phyloP scores from a whole-genome alignment of 2,888 invertebrate species.

The Metalampra italica region DNA sequence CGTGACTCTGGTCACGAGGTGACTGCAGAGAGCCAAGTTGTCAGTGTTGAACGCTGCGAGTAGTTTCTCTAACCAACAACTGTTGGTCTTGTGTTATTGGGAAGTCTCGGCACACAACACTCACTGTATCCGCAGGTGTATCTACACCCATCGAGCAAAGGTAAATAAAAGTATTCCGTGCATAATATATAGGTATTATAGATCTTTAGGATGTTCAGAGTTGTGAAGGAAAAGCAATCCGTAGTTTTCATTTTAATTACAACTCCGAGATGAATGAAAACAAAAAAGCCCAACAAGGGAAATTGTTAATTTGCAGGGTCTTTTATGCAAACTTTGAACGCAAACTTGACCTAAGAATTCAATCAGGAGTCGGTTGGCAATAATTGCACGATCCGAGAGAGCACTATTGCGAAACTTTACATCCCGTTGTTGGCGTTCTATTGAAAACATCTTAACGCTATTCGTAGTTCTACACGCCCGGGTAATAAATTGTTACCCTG shows the following conservation, averaged over 20 bases:
- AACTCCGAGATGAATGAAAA: slow-evolving; percentile 34
- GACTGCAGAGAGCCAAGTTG: too few species aligned
- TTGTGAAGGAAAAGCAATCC: slow-evolving; percentile 21
- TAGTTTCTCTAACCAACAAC: too few species aligned
- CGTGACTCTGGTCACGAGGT: too few species aligned
- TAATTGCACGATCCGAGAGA: slow-evolving; percentile 65
- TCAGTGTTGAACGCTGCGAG: too few species aligned
- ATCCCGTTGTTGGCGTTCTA: slow-evolving; percentile 64
- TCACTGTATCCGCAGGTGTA: too few species aligned
- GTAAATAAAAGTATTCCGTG: too few species aligned
- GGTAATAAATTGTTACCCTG: slow-evolving; percentile 61
- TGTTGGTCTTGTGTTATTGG: too few species aligned
- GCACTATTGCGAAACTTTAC: slow-evolving; percentile 68
- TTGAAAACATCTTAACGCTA: slow-evolving; percentile 69
- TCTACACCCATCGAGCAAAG: too few species aligned
- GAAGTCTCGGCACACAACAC: too few species aligned
- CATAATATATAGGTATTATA: too few species aligned
- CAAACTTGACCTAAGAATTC: slow-evolving; percentile 72
- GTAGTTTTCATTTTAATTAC: slow-evolving; percentile 36
- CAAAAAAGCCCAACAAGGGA: slow-evolving; percentile 38
- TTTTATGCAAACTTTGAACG: slow-evolving; percentile 63
- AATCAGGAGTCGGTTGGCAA: slow-evolving; percentile 68
- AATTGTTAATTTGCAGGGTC: slow-evolving; percentile 58
- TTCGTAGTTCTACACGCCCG: slow-evolving; percentile 53
- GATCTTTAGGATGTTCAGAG: slow-evolving; percentile 19